These are phyloP conservation scores for Heliothis peltigera DNA, from an alignment of 2,888 invertebrate genomes.

Conservation along the genomic window DNA sequence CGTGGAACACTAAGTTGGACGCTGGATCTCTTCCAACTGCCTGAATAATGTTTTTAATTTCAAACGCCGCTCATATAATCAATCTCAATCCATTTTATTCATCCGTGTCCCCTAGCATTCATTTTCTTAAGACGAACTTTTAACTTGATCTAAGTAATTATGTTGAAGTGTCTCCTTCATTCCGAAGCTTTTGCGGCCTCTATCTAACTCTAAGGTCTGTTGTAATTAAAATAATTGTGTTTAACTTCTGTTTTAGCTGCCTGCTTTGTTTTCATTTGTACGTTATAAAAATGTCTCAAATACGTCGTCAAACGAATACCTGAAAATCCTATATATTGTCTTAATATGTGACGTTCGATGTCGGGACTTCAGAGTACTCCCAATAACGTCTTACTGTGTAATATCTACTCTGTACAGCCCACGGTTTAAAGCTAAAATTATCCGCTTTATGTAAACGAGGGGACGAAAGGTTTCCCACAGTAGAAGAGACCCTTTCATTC, in stretches of 20 bases:
- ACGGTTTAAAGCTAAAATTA: conserved; percentile 30
- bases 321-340: conserved; percentile 2
- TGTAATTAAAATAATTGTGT: conserved; percentile 14
- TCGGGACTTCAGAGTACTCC: not conserved
- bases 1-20: conserved; percentile 16
- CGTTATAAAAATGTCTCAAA: not conserved
- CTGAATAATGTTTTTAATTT: conserved; percentile 36
- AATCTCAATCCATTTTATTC: conserved; percentile 24
- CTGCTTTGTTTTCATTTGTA: conserved; percentile 4
- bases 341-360: conserved; percentile 2
- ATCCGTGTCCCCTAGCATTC: conserved; percentile 6
- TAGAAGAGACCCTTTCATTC: conserved; percentile 16
- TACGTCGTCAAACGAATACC: not conserved
- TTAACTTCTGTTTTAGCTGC: not conserved
- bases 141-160: conserved; percentile 37
- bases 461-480: conserved; percentile 30
- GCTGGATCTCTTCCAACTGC: conserved; percentile 27
- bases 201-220: conserved; percentile 10
- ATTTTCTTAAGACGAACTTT: conserved; percentile 21
- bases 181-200: conserved; percentile 4
- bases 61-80: conserved; percentile 16
- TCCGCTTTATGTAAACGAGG: conserved; percentile 37
- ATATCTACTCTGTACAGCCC: not conserved
- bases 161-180: conserved; percentile 24
- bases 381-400: conserved; percentile 16